Conservation (phyloP, 2,113 vertebrate species). For the Fregetta grallaria region DNA sequence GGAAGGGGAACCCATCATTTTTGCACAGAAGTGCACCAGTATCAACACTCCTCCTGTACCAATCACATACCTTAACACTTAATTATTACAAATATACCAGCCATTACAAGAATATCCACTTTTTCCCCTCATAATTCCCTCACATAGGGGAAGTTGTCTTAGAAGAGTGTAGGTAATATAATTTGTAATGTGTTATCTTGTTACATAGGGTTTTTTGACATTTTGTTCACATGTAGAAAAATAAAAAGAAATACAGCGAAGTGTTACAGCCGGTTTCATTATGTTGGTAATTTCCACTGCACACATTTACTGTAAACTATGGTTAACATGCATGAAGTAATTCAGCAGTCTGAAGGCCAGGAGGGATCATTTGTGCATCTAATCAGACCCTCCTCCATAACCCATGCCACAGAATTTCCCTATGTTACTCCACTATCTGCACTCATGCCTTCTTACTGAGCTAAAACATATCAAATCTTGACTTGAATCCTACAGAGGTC, state of each 20-base stretch:
- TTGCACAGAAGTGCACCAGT: neutral
- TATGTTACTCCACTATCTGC: neutral
- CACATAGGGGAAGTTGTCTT: neutral
- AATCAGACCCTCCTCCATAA: neutral
- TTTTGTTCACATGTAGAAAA: neutral
- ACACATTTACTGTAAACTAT: constrained; percentile 22
- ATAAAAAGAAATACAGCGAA: neutral
- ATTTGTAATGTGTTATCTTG: neutral
- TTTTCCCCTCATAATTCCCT: neutral
- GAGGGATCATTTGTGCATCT: constrained; percentile 39
- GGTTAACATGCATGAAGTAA: constrained; percentile 42
- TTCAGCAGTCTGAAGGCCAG: constrained; percentile 26
- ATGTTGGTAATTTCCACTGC: constrained; percentile 7
- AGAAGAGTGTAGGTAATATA: neutral
- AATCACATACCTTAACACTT: neutral
- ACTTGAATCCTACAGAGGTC: neutral
- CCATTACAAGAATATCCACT: neutral
- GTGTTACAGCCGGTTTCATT: neutral
- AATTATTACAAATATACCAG: neutral
- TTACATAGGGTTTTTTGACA: neutral
- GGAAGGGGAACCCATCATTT: neutral
- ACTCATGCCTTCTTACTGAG: neutral
- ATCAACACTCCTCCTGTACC: neutral
- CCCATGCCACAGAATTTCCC: neutral
- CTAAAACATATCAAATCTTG: neutral